Percentiles rank a stretch among this genome's conserved stretches.
Evolutionary conservation across 1,140 invertebrate species (phyloP).

Genomic region (Goniozus legneri): DNA sequence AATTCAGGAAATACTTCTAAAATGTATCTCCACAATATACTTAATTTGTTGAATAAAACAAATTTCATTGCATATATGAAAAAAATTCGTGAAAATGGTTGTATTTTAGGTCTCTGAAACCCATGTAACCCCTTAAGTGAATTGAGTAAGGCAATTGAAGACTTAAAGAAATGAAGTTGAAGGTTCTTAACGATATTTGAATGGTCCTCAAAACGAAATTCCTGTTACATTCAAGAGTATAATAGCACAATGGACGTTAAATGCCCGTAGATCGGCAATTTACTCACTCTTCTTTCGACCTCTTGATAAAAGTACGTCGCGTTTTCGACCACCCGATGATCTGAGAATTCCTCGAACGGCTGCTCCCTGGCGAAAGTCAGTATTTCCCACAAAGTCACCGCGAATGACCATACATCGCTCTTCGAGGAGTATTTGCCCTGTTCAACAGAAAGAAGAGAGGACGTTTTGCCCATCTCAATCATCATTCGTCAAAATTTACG

Average conservation of each 20-base stretch:
- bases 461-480: no score
- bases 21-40: no score
- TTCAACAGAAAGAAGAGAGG: conserved; percentile 18
- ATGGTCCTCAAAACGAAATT: conserved; percentile 5
- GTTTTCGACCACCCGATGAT: conserved; percentile 79
- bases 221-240: conserved; percentile 6
- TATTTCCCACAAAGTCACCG: conserved; percentile 87
- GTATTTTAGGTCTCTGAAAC: no score
- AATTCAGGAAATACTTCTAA: no score
- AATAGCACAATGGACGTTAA: conserved; percentile 9
- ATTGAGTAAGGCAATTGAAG: not conserved
- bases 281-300: conserved; percentile 60
- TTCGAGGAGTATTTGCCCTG: conserved; percentile 81
- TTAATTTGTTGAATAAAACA: no score
- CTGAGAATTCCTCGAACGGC: conserved; percentile 74
- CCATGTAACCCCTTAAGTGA: no score
- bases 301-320: conserved; percentile 69
- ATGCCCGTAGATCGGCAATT: not conserved
- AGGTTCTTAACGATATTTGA: conserved; percentile 4
- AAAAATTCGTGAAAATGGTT: no score
- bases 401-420: conserved; percentile 87
- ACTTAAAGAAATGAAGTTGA: conserved; percentile 10
- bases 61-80: no score
- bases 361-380: conserved; percentile 79
- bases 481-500: no score